Percentiles rank a stretch among this genome's conserved stretches.
Conservation (phyloP, 2,113 vertebrate species). For the Psephotus haematonotus region DNA sequence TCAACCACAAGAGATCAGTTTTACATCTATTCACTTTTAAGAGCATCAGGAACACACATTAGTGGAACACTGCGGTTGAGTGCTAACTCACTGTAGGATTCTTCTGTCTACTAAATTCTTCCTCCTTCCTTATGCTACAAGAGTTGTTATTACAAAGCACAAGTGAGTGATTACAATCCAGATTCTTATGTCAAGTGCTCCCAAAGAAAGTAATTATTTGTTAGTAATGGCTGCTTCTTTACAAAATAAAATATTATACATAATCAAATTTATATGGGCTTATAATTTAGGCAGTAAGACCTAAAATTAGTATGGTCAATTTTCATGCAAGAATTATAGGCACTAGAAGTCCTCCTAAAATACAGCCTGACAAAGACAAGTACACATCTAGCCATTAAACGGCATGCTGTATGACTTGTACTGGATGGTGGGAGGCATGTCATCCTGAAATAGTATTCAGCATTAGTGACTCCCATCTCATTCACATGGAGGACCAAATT, state of each 20-base stretch:
- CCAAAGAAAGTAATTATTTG: not conserved
- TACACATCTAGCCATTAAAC: not conserved
- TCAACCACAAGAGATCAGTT: not conserved
- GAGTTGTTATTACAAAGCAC: not conserved
- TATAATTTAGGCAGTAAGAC: not conserved
- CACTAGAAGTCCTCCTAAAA: not conserved
- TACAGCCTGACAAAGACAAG: not conserved
- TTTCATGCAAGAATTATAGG: not conserved
- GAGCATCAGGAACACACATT: not conserved
- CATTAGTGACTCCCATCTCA: not conserved
- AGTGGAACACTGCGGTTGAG: not conserved
- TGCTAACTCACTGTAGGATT: not conserved
- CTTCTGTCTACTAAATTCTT: not conserved
- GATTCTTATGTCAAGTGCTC: not conserved
- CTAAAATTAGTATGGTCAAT: not conserved
- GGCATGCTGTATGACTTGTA: not conserved
- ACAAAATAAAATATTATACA: not conserved
- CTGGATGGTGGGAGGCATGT: not conserved
- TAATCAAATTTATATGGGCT: not conserved
- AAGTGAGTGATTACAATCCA: not conserved
- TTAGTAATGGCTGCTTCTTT: not conserved
- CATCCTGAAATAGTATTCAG: fast-evolving
- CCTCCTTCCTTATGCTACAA: not conserved
- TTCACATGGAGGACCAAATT: not conserved
- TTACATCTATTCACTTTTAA: not conserved